phyloP scores from a whole-genome alignment of 2,797 vertebrate species.

The Linurgus olivaceus region DNA sequence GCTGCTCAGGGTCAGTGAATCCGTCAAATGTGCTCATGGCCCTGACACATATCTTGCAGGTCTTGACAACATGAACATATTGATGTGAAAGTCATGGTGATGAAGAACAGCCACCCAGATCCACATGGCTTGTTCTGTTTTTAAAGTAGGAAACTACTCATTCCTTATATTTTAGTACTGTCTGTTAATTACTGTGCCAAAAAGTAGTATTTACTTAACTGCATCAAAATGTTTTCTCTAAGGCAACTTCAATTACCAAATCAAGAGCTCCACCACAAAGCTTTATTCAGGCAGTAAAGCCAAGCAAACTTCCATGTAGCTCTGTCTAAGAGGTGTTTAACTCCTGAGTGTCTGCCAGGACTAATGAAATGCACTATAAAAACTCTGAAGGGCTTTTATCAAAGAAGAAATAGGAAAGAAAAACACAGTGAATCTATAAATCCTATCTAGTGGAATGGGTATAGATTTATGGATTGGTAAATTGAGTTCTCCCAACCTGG shows the following conservation, averaged over 20 bases:
- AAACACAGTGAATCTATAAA: neutral
- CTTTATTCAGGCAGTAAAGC: constrained; percentile 9
- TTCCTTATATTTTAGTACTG: neutral
- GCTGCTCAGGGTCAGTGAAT: neutral
- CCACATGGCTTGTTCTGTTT: neutral
- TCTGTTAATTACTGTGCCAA: neutral
- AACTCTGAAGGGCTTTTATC: neutral
- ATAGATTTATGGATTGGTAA: neutral
- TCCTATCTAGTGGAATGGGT: neutral
- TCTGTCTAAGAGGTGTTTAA: neutral
- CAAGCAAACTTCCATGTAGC: neutral
- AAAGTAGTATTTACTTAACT: neutral
- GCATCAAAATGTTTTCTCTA: neutral
- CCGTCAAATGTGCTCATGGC: neutral
- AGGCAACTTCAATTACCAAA: neutral
- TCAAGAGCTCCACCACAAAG: neutral
- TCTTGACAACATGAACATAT: neutral
- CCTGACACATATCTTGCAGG: neutral
- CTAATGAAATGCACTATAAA: neutral
- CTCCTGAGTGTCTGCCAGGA: neutral
- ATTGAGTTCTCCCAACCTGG: neutral
- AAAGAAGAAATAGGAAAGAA: neutral
- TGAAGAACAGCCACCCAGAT: neutral
- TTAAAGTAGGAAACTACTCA: neutral
- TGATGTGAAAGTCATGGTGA: neutral